Evolutionary conservation across 2,797 vertebrate species (phyloP), one percentile per base, ranked within the genome.

Genomic region (Falco rusticolus): DNA sequence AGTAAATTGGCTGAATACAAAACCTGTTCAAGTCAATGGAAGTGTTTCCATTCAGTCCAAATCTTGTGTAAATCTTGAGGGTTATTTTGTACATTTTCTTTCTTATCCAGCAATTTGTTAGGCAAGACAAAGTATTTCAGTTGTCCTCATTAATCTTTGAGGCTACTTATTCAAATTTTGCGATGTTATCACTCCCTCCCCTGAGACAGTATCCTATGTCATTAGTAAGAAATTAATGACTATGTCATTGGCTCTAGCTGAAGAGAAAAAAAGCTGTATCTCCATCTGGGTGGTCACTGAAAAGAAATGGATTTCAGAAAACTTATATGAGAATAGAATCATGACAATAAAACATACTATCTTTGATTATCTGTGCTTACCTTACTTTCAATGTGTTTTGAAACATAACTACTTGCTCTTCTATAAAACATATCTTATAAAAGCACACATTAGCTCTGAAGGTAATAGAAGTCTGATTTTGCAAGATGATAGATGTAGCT

Each of bases 71-170:
- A 81, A 84, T 84, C 19, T 68, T 91, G 33, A 56, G 37, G 19
- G 45, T 31, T 81, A 56, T 78, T 94, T 77, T 90, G 16, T 16
- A 37, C 11, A 28, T 88, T 68, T 91, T 64, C 15, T 83, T 71
- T 86, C 70, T 78, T 69, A 79, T 28, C 15, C 28, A 84, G 31
- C 5, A 70, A 48, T 76, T 90, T 88, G 1, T 84, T 84, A 26
- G 33, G 29, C 15, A 87, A 84, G 33, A 78, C 11, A 24, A 93
- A 80, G 6, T 66, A 51, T 74, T 94, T 70, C 9, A 4, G 24
- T 80, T 90, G 15, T 89, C 19, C n/a, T 89, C 26, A 75, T 59
- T 85, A 95, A 86, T 91, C 57, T 89, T 80, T 61, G 60, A 82
- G 48, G 63, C 8, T 72, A n/a, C 17, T 74, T 84, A 48, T 51